A percentile compares a stretch with the other conserved stretches of the same genome.
Evolutionary conservation across 2,888 invertebrate genomes (phyloP).

Genomic region (Platycnemis pennipes): DNA sequence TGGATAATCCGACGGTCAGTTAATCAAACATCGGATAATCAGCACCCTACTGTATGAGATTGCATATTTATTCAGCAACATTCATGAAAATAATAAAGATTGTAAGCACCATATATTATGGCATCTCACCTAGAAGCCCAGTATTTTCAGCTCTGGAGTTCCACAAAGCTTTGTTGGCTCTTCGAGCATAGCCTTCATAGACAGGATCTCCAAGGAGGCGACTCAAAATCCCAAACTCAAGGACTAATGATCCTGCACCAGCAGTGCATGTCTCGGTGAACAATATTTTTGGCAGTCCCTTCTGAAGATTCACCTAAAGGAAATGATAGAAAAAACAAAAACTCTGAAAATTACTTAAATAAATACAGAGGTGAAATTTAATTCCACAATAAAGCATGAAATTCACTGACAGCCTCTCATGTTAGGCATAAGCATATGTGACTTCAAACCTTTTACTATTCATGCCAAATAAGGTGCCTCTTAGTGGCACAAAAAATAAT

Average conservation of each 20-base stretch:
- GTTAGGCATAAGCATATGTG: too few species aligned
- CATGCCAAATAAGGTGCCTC: too few species aligned
- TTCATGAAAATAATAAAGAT: background rate
- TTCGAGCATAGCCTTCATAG: conserved; percentile 82
- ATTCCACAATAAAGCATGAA: too few species aligned
- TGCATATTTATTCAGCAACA: background rate
- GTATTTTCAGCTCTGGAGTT: conserved; percentile 81
- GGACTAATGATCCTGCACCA: conserved; percentile 83
- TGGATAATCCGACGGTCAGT: too few species aligned
- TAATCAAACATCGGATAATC: too few species aligned
- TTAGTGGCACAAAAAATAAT: too few species aligned
- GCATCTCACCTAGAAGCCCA: conserved; percentile 81
- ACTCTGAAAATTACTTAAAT: background rate
- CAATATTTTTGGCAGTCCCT: conserved; percentile 79
- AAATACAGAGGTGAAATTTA: too few species aligned
- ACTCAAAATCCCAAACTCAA: conserved; percentile 84
- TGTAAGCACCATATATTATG: too few species aligned
- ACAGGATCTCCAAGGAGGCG: conserved; percentile 82
- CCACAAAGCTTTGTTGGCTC: conserved; percentile 82
- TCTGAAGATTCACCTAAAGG: conserved; percentile 81
- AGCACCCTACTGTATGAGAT: too few species aligned
- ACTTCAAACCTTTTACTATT: too few species aligned
- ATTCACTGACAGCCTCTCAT: too few species aligned
- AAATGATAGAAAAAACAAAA: conserved; percentile 55
- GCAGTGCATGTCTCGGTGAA: conserved; percentile 83